Base-by-base conservation (phyloP, 2,888 invertebrate species). In the Automeris io region DNA sequence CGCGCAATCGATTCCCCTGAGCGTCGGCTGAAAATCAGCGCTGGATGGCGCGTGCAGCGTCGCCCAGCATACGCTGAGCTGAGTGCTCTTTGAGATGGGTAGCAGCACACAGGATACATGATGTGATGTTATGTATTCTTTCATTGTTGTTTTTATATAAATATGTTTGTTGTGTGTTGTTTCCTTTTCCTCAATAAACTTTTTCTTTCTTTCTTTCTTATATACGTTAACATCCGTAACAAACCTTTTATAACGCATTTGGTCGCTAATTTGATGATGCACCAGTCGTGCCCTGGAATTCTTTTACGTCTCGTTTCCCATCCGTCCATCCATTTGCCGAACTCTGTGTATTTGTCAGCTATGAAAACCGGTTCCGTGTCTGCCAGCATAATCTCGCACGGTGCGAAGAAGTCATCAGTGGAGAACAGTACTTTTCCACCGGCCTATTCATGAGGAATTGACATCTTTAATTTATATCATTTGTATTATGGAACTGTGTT, bases 261-360 rank as follows among this genome's bases (percentile, higher is more conserved):
- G 1, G 88, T 73, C 18, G 87, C 88, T 18, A 91, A 54, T 48
- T 88, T 88, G 38, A 91, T 63, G 41, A 91, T 88, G 45, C 89
- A 88, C 90, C 90, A 91, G 46, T 91, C 91, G 43, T 91, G 90
- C 0, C 91, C 91, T 1, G 87, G 65, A 13, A 82, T 80, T 39
- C 91, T 71, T 57, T 89, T 90, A 38, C 91, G 76, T 8, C 90
- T 69, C 0, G 91, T 91, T 62, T 91, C 91, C 91, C 91, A 91
- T 0, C 91, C 91, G 47, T 91, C 91, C 91, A 91, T 91, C 90
- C 90, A 90, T 55, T 91, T 91, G 1, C 91, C 91, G 41, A 70
- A 90, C 35, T 89, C 88, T 0, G 90, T 90, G 57, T 86, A 91
- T 43, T 87, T 81, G 0, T 88, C 88, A 3, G 86, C 69, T 9